Base-by-base conservation (phyloP, 2,888 invertebrate genomes). In the Dasysyrphus albostriatus region DNA sequence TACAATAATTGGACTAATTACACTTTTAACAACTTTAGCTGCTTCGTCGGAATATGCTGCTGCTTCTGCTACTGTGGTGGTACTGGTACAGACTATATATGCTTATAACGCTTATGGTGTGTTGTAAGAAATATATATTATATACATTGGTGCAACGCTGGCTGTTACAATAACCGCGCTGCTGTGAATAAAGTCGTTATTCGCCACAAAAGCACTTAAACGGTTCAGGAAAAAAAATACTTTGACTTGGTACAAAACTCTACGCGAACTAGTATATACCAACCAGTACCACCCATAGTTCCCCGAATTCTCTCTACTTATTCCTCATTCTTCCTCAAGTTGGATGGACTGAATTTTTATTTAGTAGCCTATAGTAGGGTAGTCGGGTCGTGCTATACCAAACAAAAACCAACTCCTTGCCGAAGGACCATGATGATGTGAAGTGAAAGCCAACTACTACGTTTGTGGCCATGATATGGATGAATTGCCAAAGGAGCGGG, bases 1-100 rank as follows among this genome's bases (percentile, higher is more conserved):
- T 54, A 88, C 88, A 88, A 80, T 88, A 88, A 88, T 88, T 88
- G 88, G 88, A 83, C 88, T 88, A 88, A 88, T 88, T 88, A 88
- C 79, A 88, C 61, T 88, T 88, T 88, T 88, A 76, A 88, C 88
- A 88, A 88, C 83, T 88, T 88, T 88, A 72, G 75, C 87, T 70
- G 61, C 58, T 69, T 70, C 34, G 51, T 63, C 54, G 51, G 39
- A 69, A 54, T 70, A 39, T 47, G 69, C 54, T 61, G n/a, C 32
- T 56, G 16, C 32, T 10, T 49, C 14, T 69, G n/a, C 7, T 37
- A 12, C 8, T 19, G 19, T 24, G 24, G 24, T 24, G 49, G 19
- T 19, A 12, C 24, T 24, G 51, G 12, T 2, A 24, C 12, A 24
- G 24, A n/a, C 14, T 54, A 12, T 49, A 24, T 14, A 24, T 24